Evolutionary conservation across 2,113 vertebrate genomes (phyloP).

Genomic region (Saimiri boliviensis): DNA sequence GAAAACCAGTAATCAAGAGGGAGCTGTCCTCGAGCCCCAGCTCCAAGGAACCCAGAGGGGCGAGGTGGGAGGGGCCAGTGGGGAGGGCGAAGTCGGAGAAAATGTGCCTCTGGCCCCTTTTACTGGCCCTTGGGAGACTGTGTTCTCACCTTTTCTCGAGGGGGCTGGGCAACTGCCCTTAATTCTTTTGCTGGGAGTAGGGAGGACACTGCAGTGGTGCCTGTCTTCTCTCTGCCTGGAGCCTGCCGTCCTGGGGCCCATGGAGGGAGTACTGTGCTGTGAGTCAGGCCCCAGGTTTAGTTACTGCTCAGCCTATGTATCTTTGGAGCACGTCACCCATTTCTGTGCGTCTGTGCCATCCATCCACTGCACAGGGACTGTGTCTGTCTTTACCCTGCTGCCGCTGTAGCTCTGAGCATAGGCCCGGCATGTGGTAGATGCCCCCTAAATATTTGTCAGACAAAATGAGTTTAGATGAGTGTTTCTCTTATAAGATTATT

Average conservation of each 20-base stretch:
- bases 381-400: not conserved
- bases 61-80: not conserved
- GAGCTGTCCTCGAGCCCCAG: slow-evolving; percentile 76
- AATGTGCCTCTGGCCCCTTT: slow-evolving; percentile 68
- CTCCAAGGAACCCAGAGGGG: slow-evolving; percentile 62
- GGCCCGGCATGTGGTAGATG: not conserved
- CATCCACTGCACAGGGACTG: not conserved
- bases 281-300: not conserved
- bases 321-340: not conserved
- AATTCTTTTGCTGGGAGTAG: slow-evolving; percentile 39
- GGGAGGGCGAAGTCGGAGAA: slow-evolving; percentile 29
- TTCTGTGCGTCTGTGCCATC: not conserved
- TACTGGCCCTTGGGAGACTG: slow-evolving; percentile 64
- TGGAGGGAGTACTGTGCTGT: not conserved
- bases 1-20: slow-evolving; percentile 74
- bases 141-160: slow-evolving; percentile 59
- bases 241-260: not conserved
- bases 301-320: not conserved
- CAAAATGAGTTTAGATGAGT: not conserved
- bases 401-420: not conserved
- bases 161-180: slow-evolving; percentile 63
- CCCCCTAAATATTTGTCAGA: not conserved
- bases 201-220: not conserved
- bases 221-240: not conserved
- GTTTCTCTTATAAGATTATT: not conserved